Conservation (phyloP, 2,797 vertebrate genomes). For the Fringilla coelebs region DNA sequence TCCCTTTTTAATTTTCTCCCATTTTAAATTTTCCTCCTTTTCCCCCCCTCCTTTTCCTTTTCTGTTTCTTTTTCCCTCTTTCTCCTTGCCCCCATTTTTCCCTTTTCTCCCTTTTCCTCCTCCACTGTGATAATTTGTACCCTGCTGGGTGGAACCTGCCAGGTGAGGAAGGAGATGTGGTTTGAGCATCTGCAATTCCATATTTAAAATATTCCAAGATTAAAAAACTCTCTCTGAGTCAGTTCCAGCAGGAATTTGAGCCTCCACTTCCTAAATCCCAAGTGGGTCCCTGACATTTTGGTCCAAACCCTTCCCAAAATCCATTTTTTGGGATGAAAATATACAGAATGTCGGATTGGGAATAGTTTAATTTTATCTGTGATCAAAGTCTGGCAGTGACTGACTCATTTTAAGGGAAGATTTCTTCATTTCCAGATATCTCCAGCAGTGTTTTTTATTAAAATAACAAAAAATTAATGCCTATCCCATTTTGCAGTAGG, state of each 20-base stretch:
- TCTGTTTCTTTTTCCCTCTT: neutral
- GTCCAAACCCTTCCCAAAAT: neutral
- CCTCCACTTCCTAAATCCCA: neutral
- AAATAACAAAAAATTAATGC: neutral
- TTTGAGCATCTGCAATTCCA: neutral
- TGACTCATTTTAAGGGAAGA: neutral
- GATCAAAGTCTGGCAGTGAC: neutral
- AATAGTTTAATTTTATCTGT: neutral
- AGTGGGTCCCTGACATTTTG: neutral
- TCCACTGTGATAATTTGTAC: neutral
- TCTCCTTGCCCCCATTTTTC: neutral
- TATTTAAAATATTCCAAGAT: neutral
- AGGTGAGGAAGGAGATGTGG: neutral
- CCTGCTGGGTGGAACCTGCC: neutral
- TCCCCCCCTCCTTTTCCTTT: fast-evolving
- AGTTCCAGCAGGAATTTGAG: neutral
- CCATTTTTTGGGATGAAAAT: neutral
- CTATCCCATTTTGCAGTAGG: neutral
- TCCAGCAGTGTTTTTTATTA: neutral
- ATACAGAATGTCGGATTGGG: neutral
- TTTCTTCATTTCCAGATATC: neutral
- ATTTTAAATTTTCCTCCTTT: neutral
- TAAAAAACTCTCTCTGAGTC: neutral
- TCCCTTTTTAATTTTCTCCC: neutral
- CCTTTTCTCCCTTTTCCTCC: neutral